Evolutionary conservation across 2,797 vertebrate genomes (phyloP).

Genomic region (Rhabdophis nuchalis): DNA sequence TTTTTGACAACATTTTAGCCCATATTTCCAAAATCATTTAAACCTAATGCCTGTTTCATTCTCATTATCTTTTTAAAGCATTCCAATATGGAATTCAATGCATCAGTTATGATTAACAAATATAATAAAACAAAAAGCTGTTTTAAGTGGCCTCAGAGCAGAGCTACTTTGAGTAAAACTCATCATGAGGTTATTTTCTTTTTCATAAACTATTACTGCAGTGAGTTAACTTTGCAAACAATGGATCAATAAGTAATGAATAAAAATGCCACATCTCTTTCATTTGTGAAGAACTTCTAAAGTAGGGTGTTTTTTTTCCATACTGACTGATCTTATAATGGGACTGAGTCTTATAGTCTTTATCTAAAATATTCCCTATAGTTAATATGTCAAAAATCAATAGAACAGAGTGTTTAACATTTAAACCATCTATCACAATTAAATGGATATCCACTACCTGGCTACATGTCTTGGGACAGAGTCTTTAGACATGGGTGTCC

Average conservation of each 20-base stretch:
- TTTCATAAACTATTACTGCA: not conserved
- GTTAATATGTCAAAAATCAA: not conserved
- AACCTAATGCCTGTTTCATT: not conserved
- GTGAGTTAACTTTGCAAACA: not conserved
- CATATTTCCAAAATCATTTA: accelerated
- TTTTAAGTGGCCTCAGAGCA: not conserved
- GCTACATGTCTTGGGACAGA: not conserved
- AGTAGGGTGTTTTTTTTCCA: not conserved
- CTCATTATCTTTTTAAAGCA: not conserved
- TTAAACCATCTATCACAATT: not conserved
- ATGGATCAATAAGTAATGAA: not conserved
- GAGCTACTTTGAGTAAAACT: not conserved
- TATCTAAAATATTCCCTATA: not conserved
- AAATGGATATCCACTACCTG: not conserved
- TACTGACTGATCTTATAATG: not conserved
- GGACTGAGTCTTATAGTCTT: not conserved
- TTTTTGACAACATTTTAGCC: not conserved
- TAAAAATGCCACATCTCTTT: not conserved
- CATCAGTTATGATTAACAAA: not conserved
- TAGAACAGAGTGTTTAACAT: not conserved
- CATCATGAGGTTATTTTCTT: not conserved
- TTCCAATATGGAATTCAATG: not conserved
- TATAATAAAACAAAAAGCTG: not conserved
- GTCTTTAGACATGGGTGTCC: not conserved
- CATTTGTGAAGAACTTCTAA: not conserved